A percentile compares a stretch with the other conserved stretches of the same genome.
Evolutionary conservation across 2,888 invertebrate genomes (phyloP).

Genomic region (Lycaena phlaeas): DNA sequence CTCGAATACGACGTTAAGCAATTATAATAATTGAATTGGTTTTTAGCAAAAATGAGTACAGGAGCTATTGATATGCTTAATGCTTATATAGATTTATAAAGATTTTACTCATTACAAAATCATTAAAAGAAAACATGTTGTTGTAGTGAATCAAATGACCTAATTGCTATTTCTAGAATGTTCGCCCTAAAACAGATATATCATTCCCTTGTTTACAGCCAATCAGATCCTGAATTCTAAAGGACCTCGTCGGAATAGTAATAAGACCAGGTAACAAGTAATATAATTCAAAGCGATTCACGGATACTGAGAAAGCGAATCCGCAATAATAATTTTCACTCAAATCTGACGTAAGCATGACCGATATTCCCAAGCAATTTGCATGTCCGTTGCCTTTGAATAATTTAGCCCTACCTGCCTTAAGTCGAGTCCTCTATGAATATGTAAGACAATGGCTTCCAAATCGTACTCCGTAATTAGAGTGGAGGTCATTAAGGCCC

Average conservation of each 20-base stretch:
- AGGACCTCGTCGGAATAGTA: slow-evolving; percentile 2
- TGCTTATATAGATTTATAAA: too few species aligned
- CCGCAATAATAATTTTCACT: slow-evolving; percentile 66
- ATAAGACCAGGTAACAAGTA: slow-evolving; percentile 8
- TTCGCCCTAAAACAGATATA: too few species aligned
- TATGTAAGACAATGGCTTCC: slow-evolving; percentile 70
- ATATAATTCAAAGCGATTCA: slow-evolving; percentile 19
- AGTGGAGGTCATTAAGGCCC: slow-evolving; percentile 58
- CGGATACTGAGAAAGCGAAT: slow-evolving; percentile 40
- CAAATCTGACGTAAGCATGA: slow-evolving; percentile 70
- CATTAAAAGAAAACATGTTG: too few species aligned
- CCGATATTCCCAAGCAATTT: slow-evolving; percentile 67
- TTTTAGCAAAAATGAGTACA: too few species aligned
- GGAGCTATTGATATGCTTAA: too few species aligned
- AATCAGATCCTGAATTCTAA: neutral
- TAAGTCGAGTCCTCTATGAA: slow-evolving; percentile 58
- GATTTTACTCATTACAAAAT: too few species aligned
- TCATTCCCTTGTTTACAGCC: too few species aligned
- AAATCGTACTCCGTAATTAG: slow-evolving; percentile 69
- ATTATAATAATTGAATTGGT: too few species aligned
- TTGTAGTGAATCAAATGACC: too few species aligned
- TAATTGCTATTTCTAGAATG: too few species aligned
- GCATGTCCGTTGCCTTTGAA: slow-evolving; percentile 68
- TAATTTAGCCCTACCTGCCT: slow-evolving; percentile 64
- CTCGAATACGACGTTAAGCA: too few species aligned